These are phyloP conservation scores for Fringilla coelebs DNA, from an alignment of 2,797 vertebrate genomes.

Conservation along the genomic window DNA sequence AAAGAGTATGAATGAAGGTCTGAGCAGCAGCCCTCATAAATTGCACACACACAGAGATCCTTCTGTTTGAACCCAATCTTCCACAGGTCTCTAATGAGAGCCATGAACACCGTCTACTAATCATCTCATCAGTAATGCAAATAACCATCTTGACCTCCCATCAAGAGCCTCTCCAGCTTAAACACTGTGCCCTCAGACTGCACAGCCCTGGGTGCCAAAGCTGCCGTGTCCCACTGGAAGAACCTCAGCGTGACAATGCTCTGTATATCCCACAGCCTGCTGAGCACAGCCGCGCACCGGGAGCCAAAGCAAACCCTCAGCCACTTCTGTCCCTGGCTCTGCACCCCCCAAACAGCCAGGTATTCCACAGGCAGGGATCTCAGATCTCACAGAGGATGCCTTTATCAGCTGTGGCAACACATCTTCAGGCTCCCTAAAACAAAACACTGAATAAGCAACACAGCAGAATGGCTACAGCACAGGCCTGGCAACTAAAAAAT, in stretches of 20 bases:
- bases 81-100: not conserved
- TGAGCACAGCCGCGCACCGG: not conserved
- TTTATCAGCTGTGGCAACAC: not conserved
- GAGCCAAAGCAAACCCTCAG: not conserved
- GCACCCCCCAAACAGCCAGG: not conserved
- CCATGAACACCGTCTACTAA: not conserved
- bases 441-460: not conserved
- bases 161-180: not conserved
- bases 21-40: not conserved
- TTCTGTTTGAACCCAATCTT: not conserved
- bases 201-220: not conserved
- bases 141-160: not conserved
- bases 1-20: not conserved
- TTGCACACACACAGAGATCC: not conserved
- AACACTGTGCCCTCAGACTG: not conserved
- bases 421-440: not conserved
- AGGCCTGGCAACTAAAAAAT: not conserved
- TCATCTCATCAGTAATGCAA: not conserved
- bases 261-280: not conserved
- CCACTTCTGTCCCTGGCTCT: not conserved
- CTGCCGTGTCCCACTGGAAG: not conserved
- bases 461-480: not conserved
- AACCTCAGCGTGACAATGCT: accelerated
- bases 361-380: not conserved
- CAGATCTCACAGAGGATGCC: accelerated